Percentiles rank a stretch among this genome's conserved stretches.
These are phyloP conservation scores for Sminthopsis crassicaudata DNA, from an alignment of 2,113 vertebrate species.

Conservation along the genomic window DNA sequence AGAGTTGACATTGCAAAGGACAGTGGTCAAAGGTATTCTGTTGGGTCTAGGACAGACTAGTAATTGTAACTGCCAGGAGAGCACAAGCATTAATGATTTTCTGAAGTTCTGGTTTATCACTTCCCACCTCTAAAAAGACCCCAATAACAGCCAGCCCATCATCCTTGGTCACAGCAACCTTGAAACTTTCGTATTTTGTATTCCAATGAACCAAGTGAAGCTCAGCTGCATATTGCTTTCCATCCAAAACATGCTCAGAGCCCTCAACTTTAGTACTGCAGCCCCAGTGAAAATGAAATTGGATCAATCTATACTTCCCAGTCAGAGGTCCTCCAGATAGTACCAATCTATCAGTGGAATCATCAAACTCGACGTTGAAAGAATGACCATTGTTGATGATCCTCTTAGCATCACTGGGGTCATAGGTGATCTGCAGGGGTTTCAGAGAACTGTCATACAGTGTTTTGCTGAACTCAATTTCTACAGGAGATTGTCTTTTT, in stretches of 20 bases:
- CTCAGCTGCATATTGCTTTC: slow-evolving; percentile 90
- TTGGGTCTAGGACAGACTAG: no score
- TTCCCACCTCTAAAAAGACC: no score
- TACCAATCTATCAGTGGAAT: slow-evolving; percentile 91
- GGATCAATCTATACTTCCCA: slow-evolving; percentile 90
- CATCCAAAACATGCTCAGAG: slow-evolving; percentile 93
- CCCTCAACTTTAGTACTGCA: slow-evolving; percentile 87
- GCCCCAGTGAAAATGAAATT: slow-evolving; percentile 99
- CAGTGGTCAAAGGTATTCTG: no score
- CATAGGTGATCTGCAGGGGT: slow-evolving; percentile 88
- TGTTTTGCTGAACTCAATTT: slow-evolving; percentile 81
- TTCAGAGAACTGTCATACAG: slow-evolving; percentile 86
- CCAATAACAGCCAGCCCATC: no score
- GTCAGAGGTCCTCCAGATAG: slow-evolving; percentile 90
- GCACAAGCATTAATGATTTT: no score
- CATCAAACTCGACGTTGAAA: slow-evolving; percentile 94
- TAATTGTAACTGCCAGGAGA: no score
- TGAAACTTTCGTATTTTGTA: no score
- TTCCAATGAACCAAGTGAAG: no score
- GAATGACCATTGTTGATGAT: slow-evolving; percentile 96
- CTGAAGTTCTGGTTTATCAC: no score
- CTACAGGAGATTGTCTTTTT: slow-evolving; percentile 93
- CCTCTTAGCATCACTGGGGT: slow-evolving; percentile 83
- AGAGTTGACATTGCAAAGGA: no score
- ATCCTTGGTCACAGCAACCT: no score